Conservation (phyloP, 2,888 invertebrate genomes). For the Scaeva pyrastri region DNA sequence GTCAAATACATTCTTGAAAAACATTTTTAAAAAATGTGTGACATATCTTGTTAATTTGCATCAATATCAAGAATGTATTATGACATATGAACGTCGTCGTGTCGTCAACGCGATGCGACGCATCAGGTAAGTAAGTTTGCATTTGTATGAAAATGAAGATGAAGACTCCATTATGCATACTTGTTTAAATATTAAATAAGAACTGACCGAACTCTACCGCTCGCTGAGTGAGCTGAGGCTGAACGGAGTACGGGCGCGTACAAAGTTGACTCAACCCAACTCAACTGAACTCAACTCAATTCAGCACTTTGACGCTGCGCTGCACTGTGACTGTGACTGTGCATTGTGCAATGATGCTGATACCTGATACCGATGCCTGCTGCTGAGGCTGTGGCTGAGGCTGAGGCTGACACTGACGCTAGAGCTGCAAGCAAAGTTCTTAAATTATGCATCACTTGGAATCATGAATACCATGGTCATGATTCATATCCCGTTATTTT, state of each 20-base stretch:
- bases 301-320: slow-evolving; percentile 11
- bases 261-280: slow-evolving; percentile 62
- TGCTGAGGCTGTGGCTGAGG: background rate
- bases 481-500: slow-evolving; percentile 83
- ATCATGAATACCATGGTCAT: slow-evolving; percentile 83
- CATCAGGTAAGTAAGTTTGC: background rate
- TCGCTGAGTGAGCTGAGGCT: background rate
- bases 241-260: slow-evolving; percentile 3
- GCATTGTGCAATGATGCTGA: background rate
- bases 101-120: no score
- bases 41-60: slow-evolving; percentile 51
- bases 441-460: slow-evolving; percentile 78
- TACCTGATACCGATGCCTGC: background rate
- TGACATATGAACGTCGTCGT: background rate
- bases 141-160: slow-evolving; percentile 1
- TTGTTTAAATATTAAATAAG: slow-evolving; percentile 61
- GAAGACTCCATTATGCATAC: slow-evolving; percentile 20
- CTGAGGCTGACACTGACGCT: background rate
- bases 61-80: slow-evolving; percentile 36
- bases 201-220: slow-evolving; percentile 43
- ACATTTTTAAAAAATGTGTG: slow-evolving; percentile 1
- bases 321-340: slow-evolving; percentile 1
- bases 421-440: slow-evolving; percentile 59
- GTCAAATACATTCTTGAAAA: background rate
- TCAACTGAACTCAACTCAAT: slow-evolving; percentile 34